Base-by-base conservation (phyloP, 2,888 invertebrate genomes). In the Xestia c-nigrum region DNA sequence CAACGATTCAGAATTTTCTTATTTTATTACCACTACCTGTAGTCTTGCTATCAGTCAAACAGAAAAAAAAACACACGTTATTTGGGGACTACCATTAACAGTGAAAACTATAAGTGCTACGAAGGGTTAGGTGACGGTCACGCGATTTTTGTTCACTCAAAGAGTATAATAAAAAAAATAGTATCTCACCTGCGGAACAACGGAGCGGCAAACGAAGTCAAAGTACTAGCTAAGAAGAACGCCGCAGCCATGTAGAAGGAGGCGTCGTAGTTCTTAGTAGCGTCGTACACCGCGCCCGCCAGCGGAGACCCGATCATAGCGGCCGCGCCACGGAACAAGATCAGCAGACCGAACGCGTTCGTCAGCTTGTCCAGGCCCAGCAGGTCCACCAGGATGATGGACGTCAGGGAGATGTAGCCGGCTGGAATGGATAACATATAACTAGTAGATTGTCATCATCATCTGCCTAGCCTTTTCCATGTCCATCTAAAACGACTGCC, bases 381-480 rank as follows among this genome's bases (percentile, higher is more conserved):
- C 57, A 99, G 97, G 94, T 99, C 99, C 88, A 99, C 99, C 83
- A 99, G 97, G 92, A 99, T 99, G 92, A 99, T 99, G 69, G 99
- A 99, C 63, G 99, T 99, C 78, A 99, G 97, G 16, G 99, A 99
- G 91, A 99, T 99, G 96, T 99, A 99, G 82, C 99, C 99, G 83
- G 99, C 99, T 99, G 97, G 43, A 95, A 31, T 31, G 0, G 14
- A 12, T 61, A 38, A 31, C 19, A 38, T 19, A 61, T 19, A 57
- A 61, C 9, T 31, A 31, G 31, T 31, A 31, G 31, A 31, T 31
- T n/a, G n/a, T n/a, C n/a, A n/a, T n/a, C n/a, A n/a, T n/a, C n/a
- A n/a, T n/a, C n/a, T n/a, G n/a, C n/a, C n/a, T n/a, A n/a, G n/a
- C n/a, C n/a, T n/a, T n/a, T n/a, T n/a, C n/a, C n/a, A n/a, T n/a